These are phyloP conservation scores for Leptinotarsa peninsularis DNA, from an alignment of 2,888 invertebrate genomes.

Conservation along the genomic window DNA sequence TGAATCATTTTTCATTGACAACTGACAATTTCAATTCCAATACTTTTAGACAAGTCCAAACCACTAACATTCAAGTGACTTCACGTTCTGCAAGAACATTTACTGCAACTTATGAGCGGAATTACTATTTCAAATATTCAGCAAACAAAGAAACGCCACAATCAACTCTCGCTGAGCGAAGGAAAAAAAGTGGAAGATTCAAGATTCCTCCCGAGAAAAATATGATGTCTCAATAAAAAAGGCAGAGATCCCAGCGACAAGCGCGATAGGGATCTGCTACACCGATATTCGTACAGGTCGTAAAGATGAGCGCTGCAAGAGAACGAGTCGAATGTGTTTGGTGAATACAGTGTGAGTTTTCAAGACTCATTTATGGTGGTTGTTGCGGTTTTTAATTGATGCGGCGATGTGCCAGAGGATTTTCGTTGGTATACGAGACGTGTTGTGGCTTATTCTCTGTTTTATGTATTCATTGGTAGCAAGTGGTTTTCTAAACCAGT, in stretches of 20 bases:
- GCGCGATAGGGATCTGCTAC: slow-evolving; percentile 54
- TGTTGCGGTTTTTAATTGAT: slow-evolving; percentile 9
- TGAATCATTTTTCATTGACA: too few relatives aligned
- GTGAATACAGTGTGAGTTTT: slow-evolving; percentile 30
- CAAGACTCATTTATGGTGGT: slow-evolving; percentile 19
- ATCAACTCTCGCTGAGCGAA: neutral
- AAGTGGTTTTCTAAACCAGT: neutral
- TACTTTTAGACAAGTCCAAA: too few relatives aligned
- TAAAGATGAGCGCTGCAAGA: slow-evolving; percentile 45
- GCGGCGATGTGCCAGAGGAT: neutral
- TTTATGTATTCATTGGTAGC: neutral
- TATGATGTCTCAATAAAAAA: slow-evolving; percentile 54
- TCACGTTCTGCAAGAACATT: too few relatives aligned
- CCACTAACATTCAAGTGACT: too few relatives aligned
- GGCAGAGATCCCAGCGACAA: slow-evolving; percentile 47
- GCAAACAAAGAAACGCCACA: slow-evolving; percentile 3
- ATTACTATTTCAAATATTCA: neutral
- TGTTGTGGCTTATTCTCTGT: neutral
- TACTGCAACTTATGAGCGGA: too few relatives aligned
- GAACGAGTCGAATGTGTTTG: slow-evolving; percentile 35
- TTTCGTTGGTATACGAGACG: neutral
- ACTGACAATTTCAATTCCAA: too few relatives aligned
- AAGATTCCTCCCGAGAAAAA: slow-evolving; percentile 42
- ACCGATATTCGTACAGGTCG: slow-evolving; percentile 56
- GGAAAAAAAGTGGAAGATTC: slow-evolving; percentile 20